Percentiles rank a stretch among this genome's conserved stretches.
phyloP scores from a whole-genome alignment of 1,140 invertebrate species.

The Monochamus saltuarius region DNA sequence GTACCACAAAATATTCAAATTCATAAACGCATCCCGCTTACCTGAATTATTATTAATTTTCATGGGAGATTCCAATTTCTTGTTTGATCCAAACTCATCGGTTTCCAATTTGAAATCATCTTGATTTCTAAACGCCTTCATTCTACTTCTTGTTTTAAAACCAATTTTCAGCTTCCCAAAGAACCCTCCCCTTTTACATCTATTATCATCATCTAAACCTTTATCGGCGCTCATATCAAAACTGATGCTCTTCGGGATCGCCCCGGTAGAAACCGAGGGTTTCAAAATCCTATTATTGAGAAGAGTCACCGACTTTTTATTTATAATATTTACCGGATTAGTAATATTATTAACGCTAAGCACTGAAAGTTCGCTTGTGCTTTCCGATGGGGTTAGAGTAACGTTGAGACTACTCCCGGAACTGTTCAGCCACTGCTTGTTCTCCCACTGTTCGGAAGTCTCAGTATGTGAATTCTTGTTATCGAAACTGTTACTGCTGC shows the following conservation, averaged over 20 bases:
- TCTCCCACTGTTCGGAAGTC: conserved; percentile 44
- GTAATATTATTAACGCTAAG: conserved; percentile 37
- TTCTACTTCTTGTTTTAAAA: conserved; percentile 63
- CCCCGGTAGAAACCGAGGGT: conserved; percentile 68
- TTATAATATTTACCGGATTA: conserved; percentile 15
- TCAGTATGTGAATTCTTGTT: conserved; percentile 37
- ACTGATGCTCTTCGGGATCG: conserved; percentile 89
- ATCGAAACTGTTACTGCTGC: conserved; percentile 46
- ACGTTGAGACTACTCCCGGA: conserved; percentile 45
- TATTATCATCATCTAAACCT: conserved; percentile 61
- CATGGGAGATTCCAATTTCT: conserved; percentile 26
- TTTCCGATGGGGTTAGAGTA: conserved; percentile 45
- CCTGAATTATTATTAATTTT: conserved; percentile 29
- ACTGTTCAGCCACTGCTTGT: conserved; percentile 46
- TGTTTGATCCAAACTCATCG: conserved; percentile 39
- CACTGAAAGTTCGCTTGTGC: conserved; percentile 44
- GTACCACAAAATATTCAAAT: no score
- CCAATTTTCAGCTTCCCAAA: conserved; percentile 71
- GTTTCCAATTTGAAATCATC: conserved; percentile 56
- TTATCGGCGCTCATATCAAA: conserved; percentile 89
- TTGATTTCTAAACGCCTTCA: conserved; percentile 54
- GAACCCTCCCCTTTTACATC: conserved; percentile 60
- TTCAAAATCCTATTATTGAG: conserved; percentile 48
- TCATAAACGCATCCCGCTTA: conserved; percentile 8
- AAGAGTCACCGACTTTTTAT: conserved; percentile 24